These are phyloP conservation scores for Mastigias papua DNA, from an alignment of 30 jellyfish, hydroid and myxozoan species.

Conservation along the genomic window DNA sequence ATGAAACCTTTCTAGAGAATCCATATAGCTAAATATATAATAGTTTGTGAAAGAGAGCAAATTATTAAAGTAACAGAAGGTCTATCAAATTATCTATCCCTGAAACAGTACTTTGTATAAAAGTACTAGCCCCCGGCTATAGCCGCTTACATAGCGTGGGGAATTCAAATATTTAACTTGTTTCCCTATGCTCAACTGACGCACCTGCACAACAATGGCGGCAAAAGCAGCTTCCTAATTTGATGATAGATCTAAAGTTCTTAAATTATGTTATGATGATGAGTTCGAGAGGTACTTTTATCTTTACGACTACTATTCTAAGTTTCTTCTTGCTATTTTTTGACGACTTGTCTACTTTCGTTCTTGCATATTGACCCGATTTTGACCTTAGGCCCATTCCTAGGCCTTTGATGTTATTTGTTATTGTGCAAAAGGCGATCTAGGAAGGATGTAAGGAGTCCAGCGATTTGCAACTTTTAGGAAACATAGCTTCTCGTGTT, in stretches of 20 bases:
- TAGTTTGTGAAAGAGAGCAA: too few species aligned
- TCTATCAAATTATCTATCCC: too few species aligned
- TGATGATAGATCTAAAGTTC: not conserved
- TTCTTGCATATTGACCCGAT: not conserved
- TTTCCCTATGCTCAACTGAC: conserved; percentile 68
- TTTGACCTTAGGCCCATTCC: not conserved
- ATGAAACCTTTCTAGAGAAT: too few species aligned
- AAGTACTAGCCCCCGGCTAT: conserved; percentile 25
- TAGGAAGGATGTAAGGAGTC: too few species aligned
- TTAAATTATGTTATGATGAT: not conserved
- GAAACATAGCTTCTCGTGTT: too few species aligned
- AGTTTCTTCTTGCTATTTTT: not conserved
- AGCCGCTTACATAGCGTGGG: conserved; percentile 54
- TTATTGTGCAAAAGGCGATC: too few species aligned
- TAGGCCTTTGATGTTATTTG: too few species aligned
- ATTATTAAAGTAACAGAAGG: too few species aligned
- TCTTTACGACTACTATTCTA: not conserved
- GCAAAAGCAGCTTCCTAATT: conserved; percentile 30
- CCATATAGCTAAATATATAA: too few species aligned
- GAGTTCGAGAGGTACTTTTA: not conserved
- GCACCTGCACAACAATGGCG: conserved; percentile 75
- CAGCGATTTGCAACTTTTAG: too few species aligned
- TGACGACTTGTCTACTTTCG: not conserved
- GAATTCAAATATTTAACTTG: conserved; percentile 61
- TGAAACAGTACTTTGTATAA: not conserved